A percentile compares a stretch with the other conserved stretches of the same genome.
Evolutionary conservation across 2,113 vertebrate species (phyloP).

Genomic region (Phalacrocorax pelagicus): DNA sequence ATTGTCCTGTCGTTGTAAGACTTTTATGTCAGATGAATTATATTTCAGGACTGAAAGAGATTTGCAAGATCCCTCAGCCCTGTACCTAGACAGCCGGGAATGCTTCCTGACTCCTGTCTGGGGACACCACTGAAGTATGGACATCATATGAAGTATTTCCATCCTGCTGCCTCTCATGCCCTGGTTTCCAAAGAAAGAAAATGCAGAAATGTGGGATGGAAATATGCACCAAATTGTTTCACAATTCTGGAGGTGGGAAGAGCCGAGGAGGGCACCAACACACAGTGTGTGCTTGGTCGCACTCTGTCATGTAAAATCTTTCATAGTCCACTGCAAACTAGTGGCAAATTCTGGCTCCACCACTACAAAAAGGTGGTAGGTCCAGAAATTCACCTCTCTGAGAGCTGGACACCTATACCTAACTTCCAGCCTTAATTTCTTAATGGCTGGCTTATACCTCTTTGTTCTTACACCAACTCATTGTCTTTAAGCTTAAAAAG

Average conservation of each 20-base stretch:
- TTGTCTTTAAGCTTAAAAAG: conserved; percentile 32
- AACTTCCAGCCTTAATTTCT: background rate
- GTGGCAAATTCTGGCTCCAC: background rate
- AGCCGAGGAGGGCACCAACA: background rate
- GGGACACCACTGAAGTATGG: background rate
- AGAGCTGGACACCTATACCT: background rate
- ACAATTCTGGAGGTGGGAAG: background rate
- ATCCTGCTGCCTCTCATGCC: background rate
- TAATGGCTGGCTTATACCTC: background rate
- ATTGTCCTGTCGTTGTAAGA: background rate
- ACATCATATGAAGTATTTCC: background rate
- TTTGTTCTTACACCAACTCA: conserved; percentile 26
- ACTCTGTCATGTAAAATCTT: background rate
- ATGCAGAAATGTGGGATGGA: background rate
- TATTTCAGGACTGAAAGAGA: background rate
- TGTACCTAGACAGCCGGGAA: background rate
- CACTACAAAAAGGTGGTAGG: background rate
- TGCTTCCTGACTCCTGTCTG: accelerated
- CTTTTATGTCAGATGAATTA: background rate
- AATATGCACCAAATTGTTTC: background rate
- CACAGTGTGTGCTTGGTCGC: background rate
- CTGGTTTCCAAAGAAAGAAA: background rate
- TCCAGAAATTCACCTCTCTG: background rate
- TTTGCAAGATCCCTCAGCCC: background rate
- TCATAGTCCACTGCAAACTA: background rate